Conservation (phyloP, 2,113 vertebrate genomes). For the Oreocharis arfaki region DNA sequence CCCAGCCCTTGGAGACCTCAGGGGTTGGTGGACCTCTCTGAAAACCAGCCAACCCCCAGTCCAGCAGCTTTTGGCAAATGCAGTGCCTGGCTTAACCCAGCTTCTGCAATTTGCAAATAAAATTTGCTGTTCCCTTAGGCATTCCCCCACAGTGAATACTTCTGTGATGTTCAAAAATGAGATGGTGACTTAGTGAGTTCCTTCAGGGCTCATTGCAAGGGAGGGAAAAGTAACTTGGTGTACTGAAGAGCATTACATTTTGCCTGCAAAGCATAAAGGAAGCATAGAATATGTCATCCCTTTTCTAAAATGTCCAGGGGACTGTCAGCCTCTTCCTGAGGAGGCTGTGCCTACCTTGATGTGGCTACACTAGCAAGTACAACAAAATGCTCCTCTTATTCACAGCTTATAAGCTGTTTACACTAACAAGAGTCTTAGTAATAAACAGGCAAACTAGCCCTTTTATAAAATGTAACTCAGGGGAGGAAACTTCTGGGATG, state of each 20-base stretch:
- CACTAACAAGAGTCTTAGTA: not conserved
- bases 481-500: not conserved
- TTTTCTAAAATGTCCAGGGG: not conserved
- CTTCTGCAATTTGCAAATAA: not conserved
- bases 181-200: not conserved
- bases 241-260: not conserved
- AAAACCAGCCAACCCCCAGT: not conserved
- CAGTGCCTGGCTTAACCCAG: not conserved
- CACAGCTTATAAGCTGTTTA: not conserved
- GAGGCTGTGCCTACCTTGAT: not conserved
- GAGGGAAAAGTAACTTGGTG: not conserved
- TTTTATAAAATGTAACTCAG: not conserved
- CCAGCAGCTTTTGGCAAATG: not conserved
- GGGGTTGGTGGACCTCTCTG: not conserved
- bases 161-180: not conserved
- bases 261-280: not conserved
- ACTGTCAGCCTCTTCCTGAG: not conserved
- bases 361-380: not conserved
- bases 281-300: not conserved
- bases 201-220: not conserved
- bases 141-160: not conserved
- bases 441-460: not conserved
- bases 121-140: not conserved
- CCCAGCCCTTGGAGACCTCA: accelerated
- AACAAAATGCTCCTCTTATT: not conserved